phyloP scores from a whole-genome alignment of 2,113 vertebrate species.

The Pluvianellus socialis region DNA sequence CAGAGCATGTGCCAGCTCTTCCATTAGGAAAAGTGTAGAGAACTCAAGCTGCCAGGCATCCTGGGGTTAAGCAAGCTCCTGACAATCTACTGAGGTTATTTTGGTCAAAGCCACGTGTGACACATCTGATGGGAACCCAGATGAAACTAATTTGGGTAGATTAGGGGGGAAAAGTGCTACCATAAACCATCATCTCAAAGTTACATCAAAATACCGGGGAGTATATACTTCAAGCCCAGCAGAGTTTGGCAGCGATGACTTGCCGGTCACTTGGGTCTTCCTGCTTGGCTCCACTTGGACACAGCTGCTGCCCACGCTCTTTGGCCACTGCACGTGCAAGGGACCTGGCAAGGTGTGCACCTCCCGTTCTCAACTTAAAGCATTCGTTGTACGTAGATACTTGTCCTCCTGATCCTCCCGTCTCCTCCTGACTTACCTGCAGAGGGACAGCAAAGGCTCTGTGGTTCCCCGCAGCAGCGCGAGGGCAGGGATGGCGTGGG shows the following conservation, averaged over 20 bases:
- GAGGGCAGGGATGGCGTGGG: background rate
- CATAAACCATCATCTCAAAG: background rate
- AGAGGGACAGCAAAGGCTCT: background rate
- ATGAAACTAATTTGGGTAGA: background rate
- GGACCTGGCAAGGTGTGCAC: background rate
- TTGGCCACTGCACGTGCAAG: background rate
- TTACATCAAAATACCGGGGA: background rate
- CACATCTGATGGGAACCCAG: background rate
- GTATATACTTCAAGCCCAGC: background rate
- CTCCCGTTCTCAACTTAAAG: background rate
- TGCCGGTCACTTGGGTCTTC: fast-evolving
- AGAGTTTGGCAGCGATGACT: background rate
- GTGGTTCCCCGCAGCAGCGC: background rate
- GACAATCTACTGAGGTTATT: background rate
- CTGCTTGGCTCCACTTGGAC: background rate
- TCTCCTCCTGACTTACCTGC: background rate
- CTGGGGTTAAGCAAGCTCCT: background rate
- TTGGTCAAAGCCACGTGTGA: background rate
- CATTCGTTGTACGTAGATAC: fast-evolving
- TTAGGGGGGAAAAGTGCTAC: background rate
- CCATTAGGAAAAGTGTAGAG: background rate
- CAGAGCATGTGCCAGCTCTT: background rate
- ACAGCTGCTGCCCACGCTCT: background rate
- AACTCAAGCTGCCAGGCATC: background rate
- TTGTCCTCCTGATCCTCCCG: background rate